A percentile compares a stretch with the other conserved stretches of the same genome.
These are phyloP conservation scores for Pteruthius melanotis DNA, from an alignment of 2,113 vertebrate species.

Conservation along the genomic window DNA sequence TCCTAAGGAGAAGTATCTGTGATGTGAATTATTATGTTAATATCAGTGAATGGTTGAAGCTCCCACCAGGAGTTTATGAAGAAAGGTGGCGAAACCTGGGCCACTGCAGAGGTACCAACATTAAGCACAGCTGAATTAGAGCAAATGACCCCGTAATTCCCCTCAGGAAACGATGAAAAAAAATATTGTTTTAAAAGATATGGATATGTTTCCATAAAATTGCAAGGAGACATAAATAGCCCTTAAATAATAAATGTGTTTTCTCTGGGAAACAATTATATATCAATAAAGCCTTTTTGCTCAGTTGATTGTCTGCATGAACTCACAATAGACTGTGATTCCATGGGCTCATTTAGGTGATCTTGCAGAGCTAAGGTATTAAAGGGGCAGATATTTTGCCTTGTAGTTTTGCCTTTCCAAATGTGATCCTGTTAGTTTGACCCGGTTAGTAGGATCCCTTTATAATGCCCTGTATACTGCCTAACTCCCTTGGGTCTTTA, in stretches of 20 bases:
- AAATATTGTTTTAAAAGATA: neutral
- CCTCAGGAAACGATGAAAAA: neutral
- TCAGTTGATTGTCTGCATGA: neutral
- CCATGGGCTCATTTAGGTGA: neutral
- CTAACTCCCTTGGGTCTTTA: neutral
- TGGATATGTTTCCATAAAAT: neutral
- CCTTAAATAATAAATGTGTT: neutral
- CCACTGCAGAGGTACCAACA: neutral
- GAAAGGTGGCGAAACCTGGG: neutral
- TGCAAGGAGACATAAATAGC: neutral
- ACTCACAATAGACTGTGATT: neutral
- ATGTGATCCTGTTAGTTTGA: neutral
- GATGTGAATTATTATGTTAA: neutral
- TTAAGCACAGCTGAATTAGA: neutral
- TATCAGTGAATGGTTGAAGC: neutral
- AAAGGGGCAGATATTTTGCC: neutral
- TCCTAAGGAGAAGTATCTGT: neutral
- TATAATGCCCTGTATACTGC: neutral
- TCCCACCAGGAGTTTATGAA: neutral
- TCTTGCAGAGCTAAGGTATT: neutral
- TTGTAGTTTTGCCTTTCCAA: neutral
- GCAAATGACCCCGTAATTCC: neutral
- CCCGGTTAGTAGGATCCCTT: neutral
- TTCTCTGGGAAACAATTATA: neutral
- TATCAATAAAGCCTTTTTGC: neutral